A percentile compares a stretch with the other conserved stretches of the same genome.
phyloP scores from a whole-genome alignment of 2,888 invertebrate species.

The Alloscopus bannaensis region DNA sequence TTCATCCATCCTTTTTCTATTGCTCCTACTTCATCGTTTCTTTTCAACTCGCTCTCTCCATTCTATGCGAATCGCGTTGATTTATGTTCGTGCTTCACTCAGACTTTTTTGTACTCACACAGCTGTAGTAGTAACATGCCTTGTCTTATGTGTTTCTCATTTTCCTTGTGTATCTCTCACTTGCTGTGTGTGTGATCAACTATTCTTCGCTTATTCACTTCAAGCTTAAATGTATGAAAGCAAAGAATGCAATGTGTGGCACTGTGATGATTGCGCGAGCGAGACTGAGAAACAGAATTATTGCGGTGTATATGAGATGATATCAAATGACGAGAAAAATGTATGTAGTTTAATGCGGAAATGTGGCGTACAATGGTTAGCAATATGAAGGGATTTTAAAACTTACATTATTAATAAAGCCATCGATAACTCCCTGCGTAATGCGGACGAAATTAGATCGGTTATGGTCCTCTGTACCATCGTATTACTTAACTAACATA shows the following conservation, averaged over 20 bases:
- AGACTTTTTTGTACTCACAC: conserved; percentile 14
- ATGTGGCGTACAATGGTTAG: too few relatives aligned
- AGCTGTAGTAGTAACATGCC: background rate
- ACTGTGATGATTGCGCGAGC: too few relatives aligned
- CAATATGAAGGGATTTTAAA: too few relatives aligned
- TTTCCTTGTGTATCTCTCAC: conserved; percentile 18
- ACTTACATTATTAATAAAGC: too few relatives aligned
- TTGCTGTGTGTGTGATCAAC: background rate
- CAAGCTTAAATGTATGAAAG: conserved; percentile 17
- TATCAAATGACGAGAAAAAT: conserved; percentile 11
- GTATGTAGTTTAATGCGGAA: too few relatives aligned
- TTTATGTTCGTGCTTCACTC: conserved; percentile 30
- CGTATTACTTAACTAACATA: too few relatives aligned
- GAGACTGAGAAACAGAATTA: conserved; percentile 6
- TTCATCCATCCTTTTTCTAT: conserved; percentile 32
- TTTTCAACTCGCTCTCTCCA: background rate
- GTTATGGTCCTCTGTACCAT: too few relatives aligned
- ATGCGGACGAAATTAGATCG: too few relatives aligned
- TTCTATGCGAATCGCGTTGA: conserved; percentile 33
- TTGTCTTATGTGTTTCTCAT: too few relatives aligned
- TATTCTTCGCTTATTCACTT: conserved; percentile 1
- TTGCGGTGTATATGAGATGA: too few relatives aligned
- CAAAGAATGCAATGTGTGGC: conserved; percentile 14
- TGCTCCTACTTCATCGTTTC: conserved; percentile 6
- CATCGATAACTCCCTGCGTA: too few relatives aligned